Conservation (phyloP, 2,113 vertebrate species). For the Murina feae region DNA sequence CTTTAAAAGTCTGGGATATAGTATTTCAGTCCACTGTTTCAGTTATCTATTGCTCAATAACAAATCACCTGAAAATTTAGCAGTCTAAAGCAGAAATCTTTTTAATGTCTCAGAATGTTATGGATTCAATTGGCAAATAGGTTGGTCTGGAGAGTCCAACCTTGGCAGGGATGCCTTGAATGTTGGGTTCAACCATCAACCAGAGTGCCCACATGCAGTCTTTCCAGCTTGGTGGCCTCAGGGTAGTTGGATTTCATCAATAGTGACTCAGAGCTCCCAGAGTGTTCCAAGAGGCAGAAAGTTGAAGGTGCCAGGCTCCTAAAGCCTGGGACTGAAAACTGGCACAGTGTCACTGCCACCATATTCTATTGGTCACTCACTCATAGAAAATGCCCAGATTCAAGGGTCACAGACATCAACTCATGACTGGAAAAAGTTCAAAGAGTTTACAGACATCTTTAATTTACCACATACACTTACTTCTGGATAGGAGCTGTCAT, state of each 20-base stretch:
- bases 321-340: not conserved
- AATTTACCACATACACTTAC: not conserved
- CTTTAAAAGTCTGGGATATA: not conserved
- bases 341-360: not conserved
- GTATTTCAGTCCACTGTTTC: not conserved
- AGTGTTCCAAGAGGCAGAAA: not conserved
- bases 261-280: not conserved
- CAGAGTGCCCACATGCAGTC: not conserved
- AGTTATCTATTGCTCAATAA: not conserved
- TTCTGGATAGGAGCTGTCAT: not conserved
- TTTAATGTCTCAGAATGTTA: not conserved
- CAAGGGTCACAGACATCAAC: not conserved
- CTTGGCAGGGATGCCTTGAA: not conserved
- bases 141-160: not conserved
- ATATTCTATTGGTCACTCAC: not conserved
- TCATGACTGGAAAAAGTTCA: not conserved
- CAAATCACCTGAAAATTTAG: not conserved
- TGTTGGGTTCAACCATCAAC: not conserved
- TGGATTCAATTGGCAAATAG: not conserved
- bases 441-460: not conserved
- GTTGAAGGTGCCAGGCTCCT: not conserved
- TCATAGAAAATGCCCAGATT: not conserved
- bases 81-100: not conserved
- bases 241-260: not conserved
- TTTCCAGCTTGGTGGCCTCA: not conserved